A percentile compares a stretch with the other conserved stretches of the same genome.
These are phyloP conservation scores for Cheilosia impressa DNA, from an alignment of 2,888 invertebrate genomes.

Conservation along the genomic window DNA sequence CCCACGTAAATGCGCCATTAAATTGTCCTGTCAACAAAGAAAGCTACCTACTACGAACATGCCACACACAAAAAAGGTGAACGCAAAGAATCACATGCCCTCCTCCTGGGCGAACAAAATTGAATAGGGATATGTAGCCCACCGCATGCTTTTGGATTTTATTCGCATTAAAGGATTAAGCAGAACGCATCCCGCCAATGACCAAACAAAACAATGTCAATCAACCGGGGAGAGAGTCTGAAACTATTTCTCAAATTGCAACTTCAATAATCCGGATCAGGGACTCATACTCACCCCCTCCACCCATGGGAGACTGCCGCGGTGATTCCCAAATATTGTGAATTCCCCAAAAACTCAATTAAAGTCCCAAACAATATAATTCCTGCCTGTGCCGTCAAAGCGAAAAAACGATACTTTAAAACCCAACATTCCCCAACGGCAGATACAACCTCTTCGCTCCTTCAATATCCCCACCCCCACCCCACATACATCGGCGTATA, in stretches of 20 bases:
- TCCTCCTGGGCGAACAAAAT: too few relatives aligned
- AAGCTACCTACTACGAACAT: too few relatives aligned
- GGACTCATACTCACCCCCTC: background rate
- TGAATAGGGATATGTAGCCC: too few relatives aligned
- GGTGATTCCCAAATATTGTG: conserved; percentile 34
- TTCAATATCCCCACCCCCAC: background rate
- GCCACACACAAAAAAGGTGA: too few relatives aligned
- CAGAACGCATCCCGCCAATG: background rate
- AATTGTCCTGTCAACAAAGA: too few relatives aligned
- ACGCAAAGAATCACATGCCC: too few relatives aligned
- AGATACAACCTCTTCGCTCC: background rate
- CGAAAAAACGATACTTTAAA: conserved; percentile 52
- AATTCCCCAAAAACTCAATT: conserved; percentile 57
- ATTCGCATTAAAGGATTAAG: background rate
- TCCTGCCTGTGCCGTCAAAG: conserved; percentile 29
- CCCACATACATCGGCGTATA: background rate
- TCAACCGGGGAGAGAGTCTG: background rate
- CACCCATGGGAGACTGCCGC: background rate
- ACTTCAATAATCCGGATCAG: conserved; percentile 28
- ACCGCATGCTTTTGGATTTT: too few relatives aligned
- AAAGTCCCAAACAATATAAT: conserved; percentile 51
- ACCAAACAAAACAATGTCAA: conserved; percentile 9
- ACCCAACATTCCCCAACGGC: conserved; percentile 19
- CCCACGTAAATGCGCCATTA: too few relatives aligned
- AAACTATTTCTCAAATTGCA: conserved; percentile 31